phyloP scores from a whole-genome alignment of 2,113 vertebrate genomes.

The Caloenas nicobarica region DNA sequence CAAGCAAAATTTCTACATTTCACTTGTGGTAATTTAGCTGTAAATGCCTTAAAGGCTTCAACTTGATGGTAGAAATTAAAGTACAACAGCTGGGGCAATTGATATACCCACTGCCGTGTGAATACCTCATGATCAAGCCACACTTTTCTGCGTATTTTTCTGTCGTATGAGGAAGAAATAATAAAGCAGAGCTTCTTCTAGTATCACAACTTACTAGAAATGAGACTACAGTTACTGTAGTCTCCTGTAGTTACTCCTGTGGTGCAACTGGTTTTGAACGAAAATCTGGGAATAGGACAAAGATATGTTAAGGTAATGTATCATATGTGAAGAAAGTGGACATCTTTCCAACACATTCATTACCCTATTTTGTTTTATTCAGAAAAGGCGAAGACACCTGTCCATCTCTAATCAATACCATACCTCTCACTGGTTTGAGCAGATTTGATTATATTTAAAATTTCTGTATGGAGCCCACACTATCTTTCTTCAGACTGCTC shows the following conservation, averaged over 20 bases:
- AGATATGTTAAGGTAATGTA: background rate
- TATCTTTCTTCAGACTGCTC: background rate
- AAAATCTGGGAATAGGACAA: background rate
- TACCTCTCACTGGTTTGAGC: background rate
- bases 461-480: background rate
- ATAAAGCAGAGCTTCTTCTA: background rate
- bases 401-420: background rate
- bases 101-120: background rate
- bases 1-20: background rate
- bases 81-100: background rate
- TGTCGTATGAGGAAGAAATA: background rate
- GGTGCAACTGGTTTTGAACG: background rate
- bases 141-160: background rate
- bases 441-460: background rate
- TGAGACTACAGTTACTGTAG: background rate
- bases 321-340: background rate
- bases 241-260: too few species aligned
- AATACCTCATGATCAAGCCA: background rate
- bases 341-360: background rate
- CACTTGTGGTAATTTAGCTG: background rate
- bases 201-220: background rate
- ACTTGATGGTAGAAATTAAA: background rate
- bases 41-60: background rate
- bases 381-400: background rate
- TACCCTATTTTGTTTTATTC: background rate